These are phyloP conservation scores for honey bee (Apis mellifera) DNA, from an alignment of 1,140 invertebrate genomes.

Conservation along the genomic window DNA sequence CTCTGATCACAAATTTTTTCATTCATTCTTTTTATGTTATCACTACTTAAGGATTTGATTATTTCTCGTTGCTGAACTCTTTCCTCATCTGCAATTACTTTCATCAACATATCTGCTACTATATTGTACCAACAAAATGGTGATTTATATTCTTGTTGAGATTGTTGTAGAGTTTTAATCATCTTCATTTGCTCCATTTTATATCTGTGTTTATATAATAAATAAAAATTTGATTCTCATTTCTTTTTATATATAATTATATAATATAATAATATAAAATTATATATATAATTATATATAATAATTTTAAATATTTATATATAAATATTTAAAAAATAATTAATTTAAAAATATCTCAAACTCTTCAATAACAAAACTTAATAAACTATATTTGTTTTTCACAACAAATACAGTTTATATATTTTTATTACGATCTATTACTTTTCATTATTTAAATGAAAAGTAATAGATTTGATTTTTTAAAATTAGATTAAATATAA, in stretches of 20 bases:
- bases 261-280: too few species aligned
- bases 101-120: conserved; percentile 64
- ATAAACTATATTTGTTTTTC: background rate
- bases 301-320: too few species aligned
- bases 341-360: background rate
- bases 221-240: background rate
- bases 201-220: conserved; percentile 56
- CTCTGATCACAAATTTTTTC: background rate
- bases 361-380: background rate
- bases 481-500: background rate
- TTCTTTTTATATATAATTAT: too few species aligned
- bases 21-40: background rate
- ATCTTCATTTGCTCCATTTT: conserved; percentile 61
- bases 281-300: too few species aligned
- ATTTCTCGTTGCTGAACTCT: background rate
- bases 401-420: background rate
- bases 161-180: conserved; percentile 53
- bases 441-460: background rate
- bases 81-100: conserved; percentile 58
- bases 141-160: conserved; percentile 58
- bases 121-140: conserved; percentile 65
- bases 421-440: background rate
- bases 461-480: background rate
- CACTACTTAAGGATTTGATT: conserved; percentile 24
- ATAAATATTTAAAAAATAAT: background rate